Conservation (phyloP, 2,797 vertebrate genomes). For the Poecilia picta region DNA sequence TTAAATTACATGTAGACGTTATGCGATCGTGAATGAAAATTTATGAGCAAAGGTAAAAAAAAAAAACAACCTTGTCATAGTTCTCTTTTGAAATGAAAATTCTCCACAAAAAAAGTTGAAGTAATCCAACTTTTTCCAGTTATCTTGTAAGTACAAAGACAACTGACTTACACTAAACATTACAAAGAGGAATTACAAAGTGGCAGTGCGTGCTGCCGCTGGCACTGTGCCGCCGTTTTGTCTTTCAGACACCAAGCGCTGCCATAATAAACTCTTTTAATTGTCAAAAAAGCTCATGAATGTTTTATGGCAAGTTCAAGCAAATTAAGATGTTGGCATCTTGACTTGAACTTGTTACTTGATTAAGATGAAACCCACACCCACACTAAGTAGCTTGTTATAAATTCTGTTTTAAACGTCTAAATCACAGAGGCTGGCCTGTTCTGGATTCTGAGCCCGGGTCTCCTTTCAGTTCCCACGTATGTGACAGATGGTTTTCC, state of each 20-base stretch:
- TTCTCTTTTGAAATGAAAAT: not conserved
- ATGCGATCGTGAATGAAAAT: not conserved
- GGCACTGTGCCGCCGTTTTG: not conserved
- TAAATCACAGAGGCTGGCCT: conserved; percentile 39
- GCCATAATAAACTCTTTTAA: conserved; percentile 31
- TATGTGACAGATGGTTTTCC: conserved; percentile 51
- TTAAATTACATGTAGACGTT: not conserved
- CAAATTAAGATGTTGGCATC: conserved; percentile 49
- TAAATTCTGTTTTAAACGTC: conserved; percentile 50
- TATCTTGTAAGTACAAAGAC: not conserved
- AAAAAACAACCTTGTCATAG: not conserved
- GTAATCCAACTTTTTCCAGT: not conserved
- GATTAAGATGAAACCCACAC: conserved; percentile 46
- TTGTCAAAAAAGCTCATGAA: conserved; percentile 53
- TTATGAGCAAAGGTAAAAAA: conserved; percentile 6
- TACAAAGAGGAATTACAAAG: not conserved
- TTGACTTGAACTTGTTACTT: conserved; percentile 30
- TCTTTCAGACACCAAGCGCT: conserved; percentile 11
- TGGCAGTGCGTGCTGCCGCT: not conserved
- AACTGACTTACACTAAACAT: not conserved
- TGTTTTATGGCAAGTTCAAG: conserved; percentile 52
- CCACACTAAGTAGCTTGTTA: conserved; percentile 29
- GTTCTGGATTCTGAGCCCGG: conserved; percentile 38
- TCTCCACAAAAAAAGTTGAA: not conserved
- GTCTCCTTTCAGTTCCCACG: conserved; percentile 45